Conservation (phyloP, 2,797 vertebrate species). For the Holocentrus rufus region DNA sequence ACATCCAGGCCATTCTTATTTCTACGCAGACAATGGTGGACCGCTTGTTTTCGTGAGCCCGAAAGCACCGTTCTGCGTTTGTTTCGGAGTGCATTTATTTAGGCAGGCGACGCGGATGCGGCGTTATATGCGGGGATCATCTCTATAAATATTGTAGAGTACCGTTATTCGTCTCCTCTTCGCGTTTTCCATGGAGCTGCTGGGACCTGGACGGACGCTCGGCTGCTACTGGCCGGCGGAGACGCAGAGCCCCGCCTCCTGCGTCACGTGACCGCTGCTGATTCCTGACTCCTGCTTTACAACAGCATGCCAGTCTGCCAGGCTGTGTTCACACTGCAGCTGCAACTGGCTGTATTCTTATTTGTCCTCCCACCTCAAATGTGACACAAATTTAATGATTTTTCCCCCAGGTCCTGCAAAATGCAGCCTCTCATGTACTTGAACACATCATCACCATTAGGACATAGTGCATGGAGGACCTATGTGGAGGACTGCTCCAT, state of each 20-base stretch:
- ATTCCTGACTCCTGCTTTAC: slow-evolving; percentile 61
- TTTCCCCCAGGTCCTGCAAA: too few relatives aligned
- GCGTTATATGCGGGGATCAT: slow-evolving; percentile 68
- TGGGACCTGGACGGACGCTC: slow-evolving; percentile 72
- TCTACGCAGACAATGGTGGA: slow-evolving; percentile 75
- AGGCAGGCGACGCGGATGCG: slow-evolving; percentile 67
- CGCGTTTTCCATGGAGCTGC: slow-evolving; percentile 70
- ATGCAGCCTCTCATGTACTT: too few relatives aligned
- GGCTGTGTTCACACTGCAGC: too few relatives aligned
- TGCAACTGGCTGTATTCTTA: too few relatives aligned
- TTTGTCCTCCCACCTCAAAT: too few relatives aligned
- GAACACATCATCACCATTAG: too few relatives aligned
- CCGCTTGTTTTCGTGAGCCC: slow-evolving; percentile 65
- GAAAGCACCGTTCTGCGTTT: slow-evolving; percentile 59
- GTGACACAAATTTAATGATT: too few relatives aligned
- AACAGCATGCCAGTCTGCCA: too few relatives aligned
- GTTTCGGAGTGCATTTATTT: slow-evolving; percentile 46
- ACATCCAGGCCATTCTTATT: slow-evolving; percentile 94
- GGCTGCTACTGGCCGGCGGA: slow-evolving; percentile 79
- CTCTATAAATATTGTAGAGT: slow-evolving; percentile 75
- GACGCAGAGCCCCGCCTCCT: slow-evolving; percentile 78
- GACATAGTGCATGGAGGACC: too few relatives aligned
- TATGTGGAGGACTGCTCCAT: too few relatives aligned
- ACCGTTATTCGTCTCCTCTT: slow-evolving; percentile 85
- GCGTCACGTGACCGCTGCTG: slow-evolving; percentile 75